Conservation (phyloP, 2,888 invertebrate genomes). For the Brachypterus glaber region DNA sequence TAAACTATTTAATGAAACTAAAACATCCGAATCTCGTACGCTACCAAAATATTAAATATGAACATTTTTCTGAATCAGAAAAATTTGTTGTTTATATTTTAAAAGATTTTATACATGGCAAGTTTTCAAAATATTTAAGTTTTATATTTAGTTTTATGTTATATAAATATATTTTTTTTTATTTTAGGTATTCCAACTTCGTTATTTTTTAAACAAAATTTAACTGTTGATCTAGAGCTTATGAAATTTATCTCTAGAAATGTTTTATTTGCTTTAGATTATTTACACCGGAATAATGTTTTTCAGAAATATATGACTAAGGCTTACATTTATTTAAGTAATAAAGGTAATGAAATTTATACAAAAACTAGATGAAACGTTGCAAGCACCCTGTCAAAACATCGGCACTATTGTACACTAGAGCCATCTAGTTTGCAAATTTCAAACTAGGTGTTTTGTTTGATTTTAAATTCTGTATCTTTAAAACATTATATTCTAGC, state of each 20-base stretch:
- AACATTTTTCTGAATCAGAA: conserved; percentile 47
- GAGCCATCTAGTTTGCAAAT: no score
- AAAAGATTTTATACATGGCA: conserved; percentile 56
- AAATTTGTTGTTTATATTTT: conserved; percentile 56
- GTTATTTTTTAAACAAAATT: conserved; percentile 44
- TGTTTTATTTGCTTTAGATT: conserved; percentile 64
- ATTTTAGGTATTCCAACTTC: conserved; percentile 30
- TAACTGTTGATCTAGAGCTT: conserved; percentile 46
- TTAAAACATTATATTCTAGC: no score
- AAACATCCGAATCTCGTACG: conserved; percentile 64
- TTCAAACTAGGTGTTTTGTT: no score
- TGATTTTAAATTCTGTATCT: no score
- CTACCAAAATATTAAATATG: conserved; percentile 62
- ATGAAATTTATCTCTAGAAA: conserved; percentile 60
- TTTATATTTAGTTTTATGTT: conserved; percentile 26
- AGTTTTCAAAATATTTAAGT: conserved; percentile 7
- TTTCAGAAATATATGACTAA: conserved; percentile 75
- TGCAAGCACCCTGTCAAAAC: no score
- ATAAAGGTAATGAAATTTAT: conserved; percentile 41
- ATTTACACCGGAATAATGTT: conserved; percentile 71
- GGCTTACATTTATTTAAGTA: conserved; percentile 63
- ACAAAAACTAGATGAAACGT: no score
- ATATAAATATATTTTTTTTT: background rate
- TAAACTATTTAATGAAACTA: conserved; percentile 59
- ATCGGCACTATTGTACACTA: no score